Evolutionary conservation across 2,888 invertebrate species (phyloP).

Genomic region (Chirona hameri): DNA sequence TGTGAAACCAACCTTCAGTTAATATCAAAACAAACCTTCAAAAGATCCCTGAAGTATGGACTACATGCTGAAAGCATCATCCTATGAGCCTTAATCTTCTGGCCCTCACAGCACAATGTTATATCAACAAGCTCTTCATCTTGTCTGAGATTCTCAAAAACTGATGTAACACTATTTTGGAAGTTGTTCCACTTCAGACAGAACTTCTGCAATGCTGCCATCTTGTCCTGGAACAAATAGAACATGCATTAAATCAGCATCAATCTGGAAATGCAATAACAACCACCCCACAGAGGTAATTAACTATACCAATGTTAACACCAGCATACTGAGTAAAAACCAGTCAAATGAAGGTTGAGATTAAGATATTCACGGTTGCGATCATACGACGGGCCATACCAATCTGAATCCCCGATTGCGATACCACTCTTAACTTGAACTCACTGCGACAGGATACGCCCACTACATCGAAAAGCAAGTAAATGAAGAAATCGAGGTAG

Average conservation of each 20-base stretch:
- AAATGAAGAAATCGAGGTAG: too few relatives aligned
- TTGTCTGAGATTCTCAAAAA: background rate
- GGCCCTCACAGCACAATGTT: background rate
- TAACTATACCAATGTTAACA: too few relatives aligned
- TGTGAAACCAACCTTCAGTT: background rate
- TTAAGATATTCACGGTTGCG: too few relatives aligned
- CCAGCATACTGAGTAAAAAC: too few relatives aligned
- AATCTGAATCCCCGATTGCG: too few relatives aligned
- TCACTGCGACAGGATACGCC: too few relatives aligned
- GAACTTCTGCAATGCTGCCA: background rate
- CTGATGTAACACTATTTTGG: background rate
- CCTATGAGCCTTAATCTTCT: constrained; percentile 9
- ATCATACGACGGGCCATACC: too few relatives aligned
- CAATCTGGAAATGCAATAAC: background rate
- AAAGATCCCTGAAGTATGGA: constrained; percentile 8
- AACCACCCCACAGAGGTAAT: too few relatives aligned
- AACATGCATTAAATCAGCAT: background rate
- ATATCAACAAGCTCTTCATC: background rate
- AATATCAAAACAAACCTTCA: background rate
- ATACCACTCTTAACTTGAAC: too few relatives aligned
- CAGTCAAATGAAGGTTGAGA: too few relatives aligned
- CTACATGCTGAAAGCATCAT: constrained; percentile 8
- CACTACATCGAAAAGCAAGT: too few relatives aligned
- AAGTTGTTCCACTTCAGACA: background rate
- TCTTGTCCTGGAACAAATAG: background rate